phyloP scores from a whole-genome alignment of 2,888 invertebrate species.

The Drosophila suboccidentalis region DNA sequence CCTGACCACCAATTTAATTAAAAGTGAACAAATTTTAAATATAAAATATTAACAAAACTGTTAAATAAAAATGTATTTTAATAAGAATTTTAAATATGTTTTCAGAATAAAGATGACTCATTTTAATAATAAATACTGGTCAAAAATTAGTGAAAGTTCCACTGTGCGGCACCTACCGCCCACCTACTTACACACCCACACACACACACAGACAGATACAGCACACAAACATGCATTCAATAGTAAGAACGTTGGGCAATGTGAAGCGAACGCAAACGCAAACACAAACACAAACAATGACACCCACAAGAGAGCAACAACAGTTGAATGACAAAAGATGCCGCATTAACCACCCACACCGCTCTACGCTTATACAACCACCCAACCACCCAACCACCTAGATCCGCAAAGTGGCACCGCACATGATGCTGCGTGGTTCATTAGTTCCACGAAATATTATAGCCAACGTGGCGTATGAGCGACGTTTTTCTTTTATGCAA shows the following conservation, averaged over 20 bases:
- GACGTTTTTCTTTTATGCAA: slow-evolving; percentile 61
- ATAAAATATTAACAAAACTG: no score
- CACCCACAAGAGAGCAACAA: slow-evolving; percentile 61
- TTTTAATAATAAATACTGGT: neutral
- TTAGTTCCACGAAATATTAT: slow-evolving; percentile 69
- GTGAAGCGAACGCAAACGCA: slow-evolving; percentile 32
- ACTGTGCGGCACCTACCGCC: neutral
- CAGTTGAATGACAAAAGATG: slow-evolving; percentile 39
- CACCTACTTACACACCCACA: slow-evolving; percentile 14
- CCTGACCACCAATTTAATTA: no score
- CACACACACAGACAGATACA: neutral
- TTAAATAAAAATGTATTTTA: no score
- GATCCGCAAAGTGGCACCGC: slow-evolving; percentile 39
- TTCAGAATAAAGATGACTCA: neutral
- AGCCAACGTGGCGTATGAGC: slow-evolving; percentile 71
- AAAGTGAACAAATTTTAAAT: no score
- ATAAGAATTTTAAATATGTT: neutral
- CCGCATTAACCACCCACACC: neutral
- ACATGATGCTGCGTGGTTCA: slow-evolving; percentile 63
- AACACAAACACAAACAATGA: slow-evolving; percentile 46
- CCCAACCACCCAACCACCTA: neutral
- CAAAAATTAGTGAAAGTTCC: neutral
- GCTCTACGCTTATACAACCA: neutral
- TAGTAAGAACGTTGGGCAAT: slow-evolving; percentile 27
- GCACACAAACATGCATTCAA: slow-evolving; percentile 19